These are phyloP conservation scores for Chromoteleia sp. DNA, from an alignment of 2,888 invertebrate genomes.

Conservation along the genomic window DNA sequence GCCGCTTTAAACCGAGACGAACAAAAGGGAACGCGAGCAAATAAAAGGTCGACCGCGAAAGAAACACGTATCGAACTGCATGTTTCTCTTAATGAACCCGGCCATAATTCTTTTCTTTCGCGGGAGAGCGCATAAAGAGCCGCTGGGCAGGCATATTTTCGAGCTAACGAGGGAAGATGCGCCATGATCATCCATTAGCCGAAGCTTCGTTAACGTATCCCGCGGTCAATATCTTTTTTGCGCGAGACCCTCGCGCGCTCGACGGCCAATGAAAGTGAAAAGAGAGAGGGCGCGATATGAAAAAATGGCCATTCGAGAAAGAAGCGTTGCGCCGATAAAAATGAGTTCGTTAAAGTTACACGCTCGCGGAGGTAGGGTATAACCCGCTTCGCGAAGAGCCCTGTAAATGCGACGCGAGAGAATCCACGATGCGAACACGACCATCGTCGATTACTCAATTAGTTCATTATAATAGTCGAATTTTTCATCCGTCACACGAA, in stretches of 20 bases:
- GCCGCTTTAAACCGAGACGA: slow-evolving; percentile 32
- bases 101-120: slow-evolving; percentile 67
- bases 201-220: slow-evolving; percentile 66
- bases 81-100: slow-evolving; percentile 69
- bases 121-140: slow-evolving; percentile 56
- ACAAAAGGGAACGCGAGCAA: slow-evolving; percentile 11
- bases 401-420: not conserved
- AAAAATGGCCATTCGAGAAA: slow-evolving; percentile 3
- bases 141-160: slow-evolving; percentile 62
- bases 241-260: slow-evolving; percentile 20
- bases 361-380: not conserved
- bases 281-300: slow-evolving; percentile 5
- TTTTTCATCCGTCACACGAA: no score
- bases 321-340: slow-evolving; percentile 20
- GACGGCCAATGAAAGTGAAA: slow-evolving; percentile 45
- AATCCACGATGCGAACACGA: not conserved
- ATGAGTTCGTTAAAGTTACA: slow-evolving; percentile 36
- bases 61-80: slow-evolving; percentile 62
- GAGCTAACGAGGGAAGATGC: slow-evolving; percentile 69
- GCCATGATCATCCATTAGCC: slow-evolving; percentile 67
- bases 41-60: slow-evolving; percentile 38
- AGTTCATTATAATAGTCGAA: not conserved
- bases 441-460: slow-evolving; percentile 4
- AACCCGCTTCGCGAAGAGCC: no score
- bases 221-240: slow-evolving; percentile 65